A percentile compares a stretch with the other conserved stretches of the same genome.
phyloP scores from a whole-genome alignment of 2,797 vertebrate genomes.

The Varecia variegata region DNA sequence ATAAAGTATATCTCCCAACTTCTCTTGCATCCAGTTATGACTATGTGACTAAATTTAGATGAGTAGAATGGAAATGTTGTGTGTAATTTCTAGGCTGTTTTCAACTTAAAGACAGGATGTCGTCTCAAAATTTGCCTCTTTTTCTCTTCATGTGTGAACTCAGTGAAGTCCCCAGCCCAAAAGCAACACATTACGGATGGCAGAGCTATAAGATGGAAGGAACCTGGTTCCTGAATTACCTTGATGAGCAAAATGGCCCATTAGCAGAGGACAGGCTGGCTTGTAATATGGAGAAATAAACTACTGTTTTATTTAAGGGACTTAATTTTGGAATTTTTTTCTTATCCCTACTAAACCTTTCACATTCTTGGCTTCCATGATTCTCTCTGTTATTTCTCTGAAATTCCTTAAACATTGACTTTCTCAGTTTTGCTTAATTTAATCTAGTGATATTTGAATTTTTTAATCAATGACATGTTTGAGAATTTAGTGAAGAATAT shows the following conservation, averaged over 20 bases:
- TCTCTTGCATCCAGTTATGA: neutral
- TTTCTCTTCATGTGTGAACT: neutral
- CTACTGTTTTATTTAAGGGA: neutral
- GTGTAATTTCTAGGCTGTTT: neutral
- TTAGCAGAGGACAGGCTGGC: neutral
- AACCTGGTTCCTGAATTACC: neutral
- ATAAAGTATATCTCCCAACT: neutral
- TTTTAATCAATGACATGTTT: neutral
- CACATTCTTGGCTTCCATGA: neutral
- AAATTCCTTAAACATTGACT: neutral
- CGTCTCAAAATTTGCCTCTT: neutral
- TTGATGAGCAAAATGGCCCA: neutral
- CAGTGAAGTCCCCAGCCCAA: neutral
- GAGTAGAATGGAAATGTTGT: neutral
- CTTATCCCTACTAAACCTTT: neutral
- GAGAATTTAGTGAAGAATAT: neutral
- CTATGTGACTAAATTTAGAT: neutral
- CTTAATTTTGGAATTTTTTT: neutral
- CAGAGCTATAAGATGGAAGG: neutral
- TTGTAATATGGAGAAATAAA: neutral
- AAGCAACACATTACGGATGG: neutral
- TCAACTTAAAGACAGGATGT: neutral
- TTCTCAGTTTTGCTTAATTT: slow-evolving; percentile 24
- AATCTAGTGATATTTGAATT: neutral
- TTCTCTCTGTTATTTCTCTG: neutral